These are phyloP conservation scores for Babyrousa celebensis DNA, from an alignment of 2,797 vertebrate species.

Conservation along the genomic window DNA sequence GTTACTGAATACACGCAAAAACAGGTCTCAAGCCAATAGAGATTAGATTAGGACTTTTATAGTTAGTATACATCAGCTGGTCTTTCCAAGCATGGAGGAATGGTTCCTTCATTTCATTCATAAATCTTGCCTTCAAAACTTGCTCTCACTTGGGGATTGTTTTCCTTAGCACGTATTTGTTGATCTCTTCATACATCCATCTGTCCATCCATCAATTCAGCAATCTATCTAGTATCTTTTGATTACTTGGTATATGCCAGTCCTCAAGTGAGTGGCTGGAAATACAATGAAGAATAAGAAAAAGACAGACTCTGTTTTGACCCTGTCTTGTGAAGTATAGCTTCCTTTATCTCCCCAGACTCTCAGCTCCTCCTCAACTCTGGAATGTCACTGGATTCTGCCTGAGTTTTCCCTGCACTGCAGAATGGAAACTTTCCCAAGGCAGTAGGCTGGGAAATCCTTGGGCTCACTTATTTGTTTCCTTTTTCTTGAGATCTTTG, in stretches of 20 bases:
- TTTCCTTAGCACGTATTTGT: background rate
- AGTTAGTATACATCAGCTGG: background rate
- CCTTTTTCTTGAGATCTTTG: background rate
- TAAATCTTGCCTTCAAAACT: background rate
- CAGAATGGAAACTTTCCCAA: background rate
- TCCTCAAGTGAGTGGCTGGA: background rate
- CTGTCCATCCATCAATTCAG: background rate
- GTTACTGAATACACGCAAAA: background rate
- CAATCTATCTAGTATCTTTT: background rate
- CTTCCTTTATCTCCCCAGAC: background rate
- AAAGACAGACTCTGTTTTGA: background rate
- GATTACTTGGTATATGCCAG: background rate
- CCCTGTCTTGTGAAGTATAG: background rate
- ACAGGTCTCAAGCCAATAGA: background rate
- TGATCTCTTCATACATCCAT: background rate
- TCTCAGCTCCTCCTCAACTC: background rate
- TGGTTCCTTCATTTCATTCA: background rate
- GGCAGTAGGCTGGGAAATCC: background rate
- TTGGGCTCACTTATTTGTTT: background rate
- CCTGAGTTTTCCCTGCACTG: background rate
- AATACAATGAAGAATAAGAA: background rate
- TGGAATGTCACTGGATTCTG: background rate
- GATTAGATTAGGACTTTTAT: background rate
- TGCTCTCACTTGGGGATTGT: background rate
- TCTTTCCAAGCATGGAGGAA: background rate